Conservation (phyloP, 1,140 invertebrate genomes). For the Acromyrmex echinatior region DNA sequence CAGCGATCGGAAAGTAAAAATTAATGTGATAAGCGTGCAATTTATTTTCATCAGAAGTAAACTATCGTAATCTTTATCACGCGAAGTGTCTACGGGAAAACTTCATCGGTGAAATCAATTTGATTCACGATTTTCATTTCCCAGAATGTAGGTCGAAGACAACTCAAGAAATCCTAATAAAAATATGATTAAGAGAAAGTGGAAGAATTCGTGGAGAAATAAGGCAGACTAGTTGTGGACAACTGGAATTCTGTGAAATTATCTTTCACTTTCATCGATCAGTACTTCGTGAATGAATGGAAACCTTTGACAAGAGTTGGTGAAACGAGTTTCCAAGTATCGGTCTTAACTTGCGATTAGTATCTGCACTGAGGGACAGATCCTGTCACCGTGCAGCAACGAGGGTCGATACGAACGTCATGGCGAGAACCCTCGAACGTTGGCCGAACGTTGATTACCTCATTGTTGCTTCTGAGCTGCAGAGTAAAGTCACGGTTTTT, state of each 20-base stretch:
- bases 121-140: background rate
- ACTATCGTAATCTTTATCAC: background rate
- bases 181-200: background rate
- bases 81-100: background rate
- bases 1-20: background rate
- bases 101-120: no score
- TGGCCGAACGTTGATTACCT: constrained; percentile 15
- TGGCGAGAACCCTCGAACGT: background rate
- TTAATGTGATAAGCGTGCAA: background rate
- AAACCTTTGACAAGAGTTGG: background rate
- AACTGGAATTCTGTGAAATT: background rate
- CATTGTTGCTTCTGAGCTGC: constrained; percentile 39
- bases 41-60: constrained; percentile 7
- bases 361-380: background rate
- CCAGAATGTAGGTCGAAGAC: background rate
- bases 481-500: constrained; percentile 39
- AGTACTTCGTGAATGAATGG: background rate
- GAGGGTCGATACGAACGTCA: constrained; percentile 27
- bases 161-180: background rate
- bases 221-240: background rate
- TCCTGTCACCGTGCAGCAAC: background rate
- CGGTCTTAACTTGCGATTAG: background rate
- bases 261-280: constrained; percentile 22
- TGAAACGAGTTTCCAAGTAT: constrained; percentile 26
- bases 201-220: background rate